Conservation (phyloP, 2,113 vertebrate species). For the Eleginops maclovinus region DNA sequence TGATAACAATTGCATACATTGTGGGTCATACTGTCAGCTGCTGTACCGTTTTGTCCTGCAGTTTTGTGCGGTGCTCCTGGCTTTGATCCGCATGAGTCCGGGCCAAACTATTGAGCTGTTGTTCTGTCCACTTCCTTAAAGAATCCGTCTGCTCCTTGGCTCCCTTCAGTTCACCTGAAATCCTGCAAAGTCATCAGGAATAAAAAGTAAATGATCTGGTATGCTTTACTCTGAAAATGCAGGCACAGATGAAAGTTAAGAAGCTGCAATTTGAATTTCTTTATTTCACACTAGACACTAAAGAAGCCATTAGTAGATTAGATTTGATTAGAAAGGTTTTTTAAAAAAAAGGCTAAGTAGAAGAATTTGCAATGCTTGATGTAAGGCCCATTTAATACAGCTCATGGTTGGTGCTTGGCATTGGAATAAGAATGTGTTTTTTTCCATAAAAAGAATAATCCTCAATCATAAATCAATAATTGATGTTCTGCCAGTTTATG, state of each 20-base stretch:
- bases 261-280: neutral
- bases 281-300: neutral
- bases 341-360: neutral
- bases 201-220: neutral
- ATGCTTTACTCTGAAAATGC: neutral
- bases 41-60: constrained; percentile 81
- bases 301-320: neutral
- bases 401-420: neutral
- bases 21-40: neutral
- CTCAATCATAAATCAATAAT: neutral
- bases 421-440: neutral
- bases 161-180: constrained; percentile 71
- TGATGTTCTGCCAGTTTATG: neutral
- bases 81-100: neutral
- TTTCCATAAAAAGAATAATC: too few relatives aligned
- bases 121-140: constrained; percentile 81
- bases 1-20: neutral
- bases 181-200: constrained; percentile 50
- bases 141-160: constrained; percentile 77
- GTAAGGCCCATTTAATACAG: neutral
- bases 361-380: neutral
- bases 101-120: constrained; percentile 61
- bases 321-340: neutral
- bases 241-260: neutral
- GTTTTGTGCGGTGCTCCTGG: constrained; percentile 61